These are phyloP conservation scores for Hyperoodon ampullatus DNA, from an alignment of 2,113 vertebrate species.

Conservation along the genomic window DNA sequence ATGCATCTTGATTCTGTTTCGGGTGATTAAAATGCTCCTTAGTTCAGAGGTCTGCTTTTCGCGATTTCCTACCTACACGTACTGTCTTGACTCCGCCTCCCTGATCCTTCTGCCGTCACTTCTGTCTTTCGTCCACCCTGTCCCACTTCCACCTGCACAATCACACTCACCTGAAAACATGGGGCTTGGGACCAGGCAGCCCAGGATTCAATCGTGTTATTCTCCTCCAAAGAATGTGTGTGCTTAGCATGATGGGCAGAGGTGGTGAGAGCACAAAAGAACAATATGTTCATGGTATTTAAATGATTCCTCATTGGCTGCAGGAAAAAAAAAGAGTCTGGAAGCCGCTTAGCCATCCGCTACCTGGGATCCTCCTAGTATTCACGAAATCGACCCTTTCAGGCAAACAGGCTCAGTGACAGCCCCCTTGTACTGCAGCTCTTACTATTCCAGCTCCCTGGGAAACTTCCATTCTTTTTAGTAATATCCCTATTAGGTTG, in stretches of 20 bases:
- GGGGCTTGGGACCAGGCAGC: not conserved
- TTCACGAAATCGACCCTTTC: not conserved
- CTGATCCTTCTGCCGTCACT: fast-evolving
- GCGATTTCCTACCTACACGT: fast-evolving
- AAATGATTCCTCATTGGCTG: not conserved
- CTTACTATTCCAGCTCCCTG: not conserved
- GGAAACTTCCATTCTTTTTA: not conserved
- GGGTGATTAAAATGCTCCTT: fast-evolving
- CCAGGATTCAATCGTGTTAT: fast-evolving
- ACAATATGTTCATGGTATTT: not conserved
- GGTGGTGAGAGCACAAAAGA: not conserved
- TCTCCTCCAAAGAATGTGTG: not conserved
- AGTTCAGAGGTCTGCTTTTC: fast-evolving
- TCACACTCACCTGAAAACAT: fast-evolving
- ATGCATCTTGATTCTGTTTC: no score
- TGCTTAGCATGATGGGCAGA: not conserved
- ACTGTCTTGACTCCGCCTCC: no score
- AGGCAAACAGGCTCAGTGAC: fast-evolving
- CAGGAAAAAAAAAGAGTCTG: not conserved
- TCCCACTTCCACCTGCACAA: fast-evolving
- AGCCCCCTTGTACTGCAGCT: fast-evolving
- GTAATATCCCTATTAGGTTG: not conserved
- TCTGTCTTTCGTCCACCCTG: not conserved
- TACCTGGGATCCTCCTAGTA: no score
- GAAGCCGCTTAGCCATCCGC: no score